phyloP scores from a whole-genome alignment of 2,888 invertebrate species.

The Microplitis deprimator region DNA sequence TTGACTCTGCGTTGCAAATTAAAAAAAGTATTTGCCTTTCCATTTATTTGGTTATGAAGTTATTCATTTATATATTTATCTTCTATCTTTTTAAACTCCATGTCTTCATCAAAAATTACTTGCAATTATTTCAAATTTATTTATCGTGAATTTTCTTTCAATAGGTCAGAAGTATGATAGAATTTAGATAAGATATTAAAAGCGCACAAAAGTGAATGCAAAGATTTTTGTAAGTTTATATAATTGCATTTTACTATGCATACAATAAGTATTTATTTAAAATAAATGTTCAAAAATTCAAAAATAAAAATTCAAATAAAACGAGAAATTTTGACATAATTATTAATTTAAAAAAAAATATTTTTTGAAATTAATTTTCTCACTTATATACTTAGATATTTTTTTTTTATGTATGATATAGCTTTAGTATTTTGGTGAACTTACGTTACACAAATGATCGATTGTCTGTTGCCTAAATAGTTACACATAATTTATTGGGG shows the following conservation, averaged over 20 bases:
- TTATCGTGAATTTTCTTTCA: not conserved
- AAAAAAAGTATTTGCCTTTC: slow-evolving; percentile 13
- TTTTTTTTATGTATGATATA: slow-evolving; percentile 27
- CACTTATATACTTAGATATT: slow-evolving; percentile 25
- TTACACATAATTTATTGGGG: slow-evolving; percentile 17
- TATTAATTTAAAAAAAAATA: not conserved
- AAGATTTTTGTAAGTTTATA: not conserved
- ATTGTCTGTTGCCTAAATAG: slow-evolving; percentile 41
- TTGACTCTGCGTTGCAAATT: slow-evolving; percentile 17
- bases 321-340: too few relatives aligned
- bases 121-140: not conserved
- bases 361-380: slow-evolving; percentile 29
- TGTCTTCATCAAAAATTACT: slow-evolving; percentile 14
- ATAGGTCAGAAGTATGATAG: not conserved
- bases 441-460: slow-evolving; percentile 37
- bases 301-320: not conserved
- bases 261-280: slow-evolving; percentile 9
- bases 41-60: not conserved
- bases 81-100: not conserved
- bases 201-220: slow-evolving; percentile 12
- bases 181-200: slow-evolving; percentile 2
- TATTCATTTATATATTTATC: not conserved
- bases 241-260: slow-evolving; percentile 24
- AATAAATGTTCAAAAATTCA: not conserved
- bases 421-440: slow-evolving; percentile 19